phyloP scores from a whole-genome alignment of 2,888 invertebrate species.

The Leptothorax acervorum region DNA sequence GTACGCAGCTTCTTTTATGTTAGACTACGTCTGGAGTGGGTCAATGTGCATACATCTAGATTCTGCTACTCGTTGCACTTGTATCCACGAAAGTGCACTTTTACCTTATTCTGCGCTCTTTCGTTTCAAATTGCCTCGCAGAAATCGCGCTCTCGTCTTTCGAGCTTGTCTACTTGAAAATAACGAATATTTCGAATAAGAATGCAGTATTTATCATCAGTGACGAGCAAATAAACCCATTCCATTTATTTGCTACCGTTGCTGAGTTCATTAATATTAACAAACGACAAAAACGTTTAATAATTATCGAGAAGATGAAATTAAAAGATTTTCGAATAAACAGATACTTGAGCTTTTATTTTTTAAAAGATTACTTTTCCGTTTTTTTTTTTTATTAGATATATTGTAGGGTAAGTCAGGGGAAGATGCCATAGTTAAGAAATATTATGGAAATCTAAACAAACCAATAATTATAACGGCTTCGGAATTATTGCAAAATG shows the following conservation, averaged over 20 bases:
- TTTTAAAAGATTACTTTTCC: not conserved
- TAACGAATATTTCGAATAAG: conserved; percentile 29
- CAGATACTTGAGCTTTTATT: not conserved
- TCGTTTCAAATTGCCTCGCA: conserved; percentile 21
- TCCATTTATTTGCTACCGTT: not conserved
- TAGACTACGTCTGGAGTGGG: not conserved
- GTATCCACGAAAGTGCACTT: not conserved
- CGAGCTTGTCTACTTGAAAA: conserved; percentile 7
- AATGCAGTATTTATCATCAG: not conserved
- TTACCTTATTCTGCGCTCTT: conserved; percentile 16
- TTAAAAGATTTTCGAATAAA: not conserved
- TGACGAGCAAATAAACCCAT: not conserved
- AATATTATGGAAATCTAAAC: too few relatives aligned
- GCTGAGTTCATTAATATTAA: not conserved
- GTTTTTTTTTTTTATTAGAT: not conserved
- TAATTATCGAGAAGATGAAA: not conserved
- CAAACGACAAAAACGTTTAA: not conserved
- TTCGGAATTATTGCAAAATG: too few relatives aligned
- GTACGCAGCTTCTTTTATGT: not conserved
- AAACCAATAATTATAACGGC: too few relatives aligned
- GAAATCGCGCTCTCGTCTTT: conserved; percentile 6
- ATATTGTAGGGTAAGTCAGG: too few relatives aligned
- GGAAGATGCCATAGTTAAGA: too few relatives aligned
- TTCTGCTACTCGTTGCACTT: not conserved
- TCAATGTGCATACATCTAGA: conserved; percentile 23